phyloP scores from a whole-genome alignment of 2,888 invertebrate genomes.

The Leptinotarsa peninsularis region DNA sequence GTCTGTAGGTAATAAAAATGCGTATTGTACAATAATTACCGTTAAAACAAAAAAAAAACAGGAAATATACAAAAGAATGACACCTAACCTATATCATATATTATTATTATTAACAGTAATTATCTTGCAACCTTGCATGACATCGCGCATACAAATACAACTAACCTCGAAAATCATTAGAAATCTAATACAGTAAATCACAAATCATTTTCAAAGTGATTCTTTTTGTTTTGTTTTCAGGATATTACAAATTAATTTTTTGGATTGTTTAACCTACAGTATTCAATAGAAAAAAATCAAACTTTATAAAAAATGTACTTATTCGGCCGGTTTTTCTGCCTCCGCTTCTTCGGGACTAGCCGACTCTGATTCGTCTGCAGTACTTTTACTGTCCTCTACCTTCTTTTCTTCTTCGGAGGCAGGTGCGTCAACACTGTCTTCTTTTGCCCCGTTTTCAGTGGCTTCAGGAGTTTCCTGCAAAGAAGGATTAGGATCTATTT shows the following conservation, averaged over 20 bases:
- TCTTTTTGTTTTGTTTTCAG: constrained; percentile 40
- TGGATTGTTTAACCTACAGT: constrained; percentile 56
- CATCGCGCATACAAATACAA: constrained; percentile 41
- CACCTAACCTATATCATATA: constrained; percentile 48
- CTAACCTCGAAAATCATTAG: constrained; percentile 35
- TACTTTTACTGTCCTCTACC: constrained; percentile 55
- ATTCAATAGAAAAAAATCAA: constrained; percentile 52
- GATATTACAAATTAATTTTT: constrained; percentile 44
- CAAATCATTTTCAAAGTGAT: constrained; percentile 46
- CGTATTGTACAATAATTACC: constrained; percentile 41
- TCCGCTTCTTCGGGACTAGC: constrained; percentile 56
- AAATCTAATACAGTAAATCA: constrained; percentile 44
- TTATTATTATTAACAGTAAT: constrained; percentile 49
- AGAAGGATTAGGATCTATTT: neutral
- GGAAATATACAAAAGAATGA: constrained; percentile 52
- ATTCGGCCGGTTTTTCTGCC: constrained; percentile 61
- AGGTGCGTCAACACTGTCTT: constrained; percentile 60
- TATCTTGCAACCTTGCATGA: constrained; percentile 44
- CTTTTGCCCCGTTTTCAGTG: constrained; percentile 64
- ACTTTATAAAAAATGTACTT: constrained; percentile 53
- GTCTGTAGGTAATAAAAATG: constrained; percentile 46
- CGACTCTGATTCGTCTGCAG: constrained; percentile 52
- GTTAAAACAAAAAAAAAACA: constrained; percentile 41
- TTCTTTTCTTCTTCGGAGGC: constrained; percentile 59
- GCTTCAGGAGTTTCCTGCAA: constrained; percentile 54